A percentile compares a stretch with the other conserved stretches of the same genome.
phyloP scores from a whole-genome alignment of 2,888 invertebrate species.

The Leucophenga montana region DNA sequence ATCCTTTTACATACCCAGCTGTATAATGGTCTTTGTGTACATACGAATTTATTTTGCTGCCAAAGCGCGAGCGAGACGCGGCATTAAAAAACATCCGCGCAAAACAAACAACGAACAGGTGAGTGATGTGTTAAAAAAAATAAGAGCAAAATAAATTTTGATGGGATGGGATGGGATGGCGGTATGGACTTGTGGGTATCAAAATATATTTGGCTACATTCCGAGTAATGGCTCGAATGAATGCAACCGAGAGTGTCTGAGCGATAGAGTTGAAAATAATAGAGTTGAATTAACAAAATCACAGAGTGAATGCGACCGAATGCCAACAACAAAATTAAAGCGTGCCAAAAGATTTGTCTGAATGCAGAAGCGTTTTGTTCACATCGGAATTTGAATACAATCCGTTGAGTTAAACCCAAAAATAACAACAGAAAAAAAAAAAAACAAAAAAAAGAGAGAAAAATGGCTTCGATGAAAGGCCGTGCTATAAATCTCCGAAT shows the following conservation, averaged over 20 bases:
- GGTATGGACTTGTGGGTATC: no score
- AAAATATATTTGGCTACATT: no score
- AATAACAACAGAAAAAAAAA: no score
- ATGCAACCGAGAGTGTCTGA: background rate
- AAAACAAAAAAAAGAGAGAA: background rate
- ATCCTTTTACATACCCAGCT: conserved; percentile 99
- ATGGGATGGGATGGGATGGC: no score
- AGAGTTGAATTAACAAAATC: conserved; percentile 11
- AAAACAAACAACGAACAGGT: conserved; percentile 74
- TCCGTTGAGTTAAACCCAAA: no score
- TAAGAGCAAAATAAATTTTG: background rate
- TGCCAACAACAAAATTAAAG: no score
- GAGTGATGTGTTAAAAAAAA: conserved; percentile 41
- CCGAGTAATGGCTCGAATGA: background rate
- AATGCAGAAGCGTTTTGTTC: background rate
- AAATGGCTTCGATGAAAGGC: background rate
- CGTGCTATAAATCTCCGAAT: conserved; percentile 12
- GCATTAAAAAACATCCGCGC: conserved; percentile 86
- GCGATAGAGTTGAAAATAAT: conserved; percentile 9
- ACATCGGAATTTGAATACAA: background rate
- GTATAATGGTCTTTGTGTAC: conserved; percentile 99
- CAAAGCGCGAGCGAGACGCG: conserved; percentile 90
- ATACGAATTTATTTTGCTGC: conserved; percentile 98
- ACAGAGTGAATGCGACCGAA: background rate
- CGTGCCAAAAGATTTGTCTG: conserved; percentile 4